Evolutionary conservation across 2,113 vertebrate species (phyloP).

Genomic region (Tichodroma muraria): DNA sequence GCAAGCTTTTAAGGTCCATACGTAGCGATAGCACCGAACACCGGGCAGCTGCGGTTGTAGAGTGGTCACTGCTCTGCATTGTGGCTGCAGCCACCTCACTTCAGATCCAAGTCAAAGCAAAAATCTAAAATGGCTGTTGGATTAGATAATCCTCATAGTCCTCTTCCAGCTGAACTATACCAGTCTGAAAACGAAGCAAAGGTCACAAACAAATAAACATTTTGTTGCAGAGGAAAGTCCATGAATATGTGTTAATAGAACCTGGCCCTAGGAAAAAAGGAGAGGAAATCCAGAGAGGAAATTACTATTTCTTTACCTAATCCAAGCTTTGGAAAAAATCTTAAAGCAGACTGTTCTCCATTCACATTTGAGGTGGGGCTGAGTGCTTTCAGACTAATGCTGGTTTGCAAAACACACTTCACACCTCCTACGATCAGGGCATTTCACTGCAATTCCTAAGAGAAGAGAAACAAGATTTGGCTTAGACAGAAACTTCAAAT

Average conservation of each 20-base stretch:
- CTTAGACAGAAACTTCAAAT: neutral
- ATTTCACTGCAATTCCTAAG: neutral
- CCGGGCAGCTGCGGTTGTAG: rapidly evolving
- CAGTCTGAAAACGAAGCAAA: neutral
- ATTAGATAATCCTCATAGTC: neutral
- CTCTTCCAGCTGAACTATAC: neutral
- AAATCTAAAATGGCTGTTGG: neutral
- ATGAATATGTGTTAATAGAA: neutral
- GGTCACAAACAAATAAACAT: neutral
- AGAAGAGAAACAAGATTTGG: neutral
- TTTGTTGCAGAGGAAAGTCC: neutral
- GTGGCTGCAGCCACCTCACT: neutral
- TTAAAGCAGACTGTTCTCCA: neutral
- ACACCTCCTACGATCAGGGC: neutral
- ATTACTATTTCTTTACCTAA: neutral
- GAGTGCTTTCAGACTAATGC: neutral
- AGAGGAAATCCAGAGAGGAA: neutral
- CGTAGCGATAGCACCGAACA: rapidly evolving
- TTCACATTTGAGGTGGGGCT: neutral
- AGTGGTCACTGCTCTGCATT: rapidly evolving
- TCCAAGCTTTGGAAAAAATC: neutral
- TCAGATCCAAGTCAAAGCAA: neutral
- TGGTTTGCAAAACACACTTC: neutral
- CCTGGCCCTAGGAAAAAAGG: neutral
- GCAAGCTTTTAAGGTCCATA: neutral